Evolutionary conservation across 1,140 invertebrate species (phyloP).

Genomic region (Laupala kohalensis): DNA sequence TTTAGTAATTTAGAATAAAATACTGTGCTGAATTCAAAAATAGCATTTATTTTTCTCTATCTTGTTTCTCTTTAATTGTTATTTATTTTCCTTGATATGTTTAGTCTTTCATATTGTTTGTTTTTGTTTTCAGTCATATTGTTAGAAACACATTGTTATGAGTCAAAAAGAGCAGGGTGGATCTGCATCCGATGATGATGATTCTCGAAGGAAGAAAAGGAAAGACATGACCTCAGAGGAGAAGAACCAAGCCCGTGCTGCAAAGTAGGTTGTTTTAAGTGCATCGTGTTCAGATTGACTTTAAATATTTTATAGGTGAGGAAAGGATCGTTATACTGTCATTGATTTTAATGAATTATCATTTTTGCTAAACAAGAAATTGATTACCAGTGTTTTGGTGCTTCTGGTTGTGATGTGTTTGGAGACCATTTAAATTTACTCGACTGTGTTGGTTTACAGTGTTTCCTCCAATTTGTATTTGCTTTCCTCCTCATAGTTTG

Average conservation of each 20-base stretch:
- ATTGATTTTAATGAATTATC: background rate
- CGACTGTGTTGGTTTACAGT: no score
- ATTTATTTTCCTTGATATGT: background rate
- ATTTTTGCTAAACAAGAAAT: background rate
- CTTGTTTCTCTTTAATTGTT: background rate
- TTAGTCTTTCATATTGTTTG: background rate
- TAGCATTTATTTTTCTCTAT: background rate
- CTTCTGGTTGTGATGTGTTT: no score
- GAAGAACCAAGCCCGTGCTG: slow-evolving; percentile 71
- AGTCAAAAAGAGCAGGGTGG: slow-evolving; percentile 67
- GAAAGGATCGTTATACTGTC: background rate
- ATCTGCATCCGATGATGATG: slow-evolving; percentile 59
- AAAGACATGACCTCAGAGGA: slow-evolving; percentile 86
- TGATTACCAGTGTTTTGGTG: no score
- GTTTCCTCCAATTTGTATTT: no score
- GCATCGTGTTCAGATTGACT: background rate
- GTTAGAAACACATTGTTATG: slow-evolving; percentile 87
- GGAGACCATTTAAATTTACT: no score
- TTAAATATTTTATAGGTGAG: background rate
- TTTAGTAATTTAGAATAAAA: no score
- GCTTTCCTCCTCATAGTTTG: no score
- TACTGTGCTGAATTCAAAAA: background rate
- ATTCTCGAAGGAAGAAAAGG: slow-evolving; percentile 57
- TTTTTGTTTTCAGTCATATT: slow-evolving; percentile 59
- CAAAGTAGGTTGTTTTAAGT: slow-evolving; percentile 35